These are phyloP conservation scores for Amyelois transitella DNA, from an alignment of 1,140 invertebrate genomes.

Conservation along the genomic window DNA sequence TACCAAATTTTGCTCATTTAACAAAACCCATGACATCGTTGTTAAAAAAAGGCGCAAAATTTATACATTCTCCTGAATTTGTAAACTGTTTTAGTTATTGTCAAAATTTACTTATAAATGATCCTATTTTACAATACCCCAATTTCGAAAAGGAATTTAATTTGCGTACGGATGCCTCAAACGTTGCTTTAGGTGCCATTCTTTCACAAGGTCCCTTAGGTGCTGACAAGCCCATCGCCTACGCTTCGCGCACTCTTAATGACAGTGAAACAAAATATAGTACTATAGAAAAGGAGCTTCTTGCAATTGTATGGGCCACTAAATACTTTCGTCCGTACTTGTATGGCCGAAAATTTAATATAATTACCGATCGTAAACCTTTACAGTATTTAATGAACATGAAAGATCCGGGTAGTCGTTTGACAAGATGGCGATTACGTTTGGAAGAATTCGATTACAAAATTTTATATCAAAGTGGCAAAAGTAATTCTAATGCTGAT, in stretches of 20 bases:
- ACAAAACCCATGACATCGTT: slow-evolving; percentile 11
- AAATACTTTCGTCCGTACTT: slow-evolving; percentile 71
- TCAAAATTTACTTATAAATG: slow-evolving; percentile 33
- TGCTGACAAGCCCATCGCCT: slow-evolving; percentile 34
- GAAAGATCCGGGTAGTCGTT: slow-evolving; percentile 42
- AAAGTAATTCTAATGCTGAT: slow-evolving; percentile 26
- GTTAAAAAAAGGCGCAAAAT: slow-evolving; percentile 32
- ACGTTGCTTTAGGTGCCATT: slow-evolving; percentile 34
- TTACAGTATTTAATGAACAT: slow-evolving; percentile 63
- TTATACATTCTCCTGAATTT: slow-evolving; percentile 24
- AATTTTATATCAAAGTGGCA: slow-evolving; percentile 29
- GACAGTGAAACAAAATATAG: slow-evolving; percentile 17
- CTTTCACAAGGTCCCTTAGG: slow-evolving; percentile 34
- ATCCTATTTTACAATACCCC: slow-evolving; percentile 43
- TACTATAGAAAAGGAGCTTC: slow-evolving; percentile 22
- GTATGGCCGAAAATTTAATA: slow-evolving; percentile 58
- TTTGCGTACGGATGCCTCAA: slow-evolving; percentile 47
- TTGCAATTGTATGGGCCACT: slow-evolving; percentile 47
- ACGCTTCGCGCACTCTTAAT: slow-evolving; percentile 31
- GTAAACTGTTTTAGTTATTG: slow-evolving; percentile 32
- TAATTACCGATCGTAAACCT: slow-evolving; percentile 71
- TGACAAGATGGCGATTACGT: slow-evolving; percentile 37
- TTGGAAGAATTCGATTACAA: slow-evolving; percentile 46
- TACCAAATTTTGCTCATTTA: slow-evolving; percentile 5
- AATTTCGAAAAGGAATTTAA: slow-evolving; percentile 42